Evolutionary conservation across 1,140 invertebrate genomes (phyloP), one percentile per base, ranked within the genome.

Genomic region (Augochlora pura): DNA sequence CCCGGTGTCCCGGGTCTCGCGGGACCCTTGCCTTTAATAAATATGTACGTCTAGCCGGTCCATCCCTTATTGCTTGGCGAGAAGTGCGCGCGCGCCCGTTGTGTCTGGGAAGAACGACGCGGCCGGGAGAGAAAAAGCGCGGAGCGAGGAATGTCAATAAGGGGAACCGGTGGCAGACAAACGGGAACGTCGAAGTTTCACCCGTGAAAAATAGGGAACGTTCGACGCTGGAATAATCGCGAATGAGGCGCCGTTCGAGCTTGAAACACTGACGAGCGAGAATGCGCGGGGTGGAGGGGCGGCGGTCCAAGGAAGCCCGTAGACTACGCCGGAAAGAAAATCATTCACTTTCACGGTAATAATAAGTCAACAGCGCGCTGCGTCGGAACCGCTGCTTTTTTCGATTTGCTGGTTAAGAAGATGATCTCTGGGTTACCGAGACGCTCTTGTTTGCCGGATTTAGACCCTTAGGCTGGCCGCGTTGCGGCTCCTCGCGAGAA

Each of bases 11-110:
- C 14, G 5, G 2, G 60, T 76, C 75, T 59, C 54, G 4, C 16
- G 46, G 25, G 75, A 64, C 63, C 46, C 38, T 18, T 21, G 54
- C 52, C 71, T 65, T 86, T 46, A 86, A 86, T 85, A 86, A 86
- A 86, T 46, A 46, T 79, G 79, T 82, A 54, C 67, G 49, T 69
- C 80, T 76, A 81, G 59, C 65, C 27, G 77, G 60, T 46, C 72
- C 72, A 73, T 79, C 80, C 80, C 76, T 79, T 86, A 86, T 85
- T 86, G 79, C 39, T 18, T 12, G 21, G 23, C n/a, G 5, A n/a
- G n/a, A 39, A 72, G 8, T 57, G 54, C 18, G n/a, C 18, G 49
- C n/a, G n/a, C n/a, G n/a, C n/a, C n/a, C n/a, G n/a, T n/a, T n/a
- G 42, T 46, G 8, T 10, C 8, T 9, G 8, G 54, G 4, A 21